Conservation (phyloP, 2,113 vertebrate genomes). For the Xenopus laevis region DNA sequence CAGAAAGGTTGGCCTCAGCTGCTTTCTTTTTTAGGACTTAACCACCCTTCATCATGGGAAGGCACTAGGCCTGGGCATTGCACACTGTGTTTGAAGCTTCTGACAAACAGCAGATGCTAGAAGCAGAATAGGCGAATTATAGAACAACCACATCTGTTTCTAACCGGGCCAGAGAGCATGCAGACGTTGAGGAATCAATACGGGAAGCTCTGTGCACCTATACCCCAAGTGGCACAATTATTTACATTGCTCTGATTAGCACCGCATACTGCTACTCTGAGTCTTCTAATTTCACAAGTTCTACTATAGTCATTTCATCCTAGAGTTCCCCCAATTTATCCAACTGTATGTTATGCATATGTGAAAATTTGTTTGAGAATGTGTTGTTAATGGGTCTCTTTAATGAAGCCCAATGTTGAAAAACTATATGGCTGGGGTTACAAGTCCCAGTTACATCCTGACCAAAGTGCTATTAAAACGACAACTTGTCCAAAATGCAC, state of each 20-base stretch:
- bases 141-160: slow-evolving; percentile 16
- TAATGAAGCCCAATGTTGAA: no score
- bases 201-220: neutral
- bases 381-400: no score
- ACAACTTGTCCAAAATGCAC: no score
- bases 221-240: neutral
- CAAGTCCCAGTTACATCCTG: no score
- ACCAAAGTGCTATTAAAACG: no score
- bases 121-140: neutral
- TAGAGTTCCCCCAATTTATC: no score
- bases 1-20: slow-evolving; percentile 23
- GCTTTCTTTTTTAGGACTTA: slow-evolving; percentile 16
- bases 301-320: no score
- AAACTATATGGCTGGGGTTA: no score
- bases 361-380: no score
- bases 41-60: slow-evolving; percentile 9
- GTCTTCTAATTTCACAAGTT: no score
- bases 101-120: slow-evolving; percentile 23
- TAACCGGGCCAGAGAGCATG: neutral
- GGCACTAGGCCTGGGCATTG: neutral
- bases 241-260: neutral
- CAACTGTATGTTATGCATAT: no score
- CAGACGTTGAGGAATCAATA: neutral
- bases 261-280: no score
- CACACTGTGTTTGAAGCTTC: slow-evolving; percentile 5